Evolutionary conservation across 2,113 vertebrate species (phyloP).

Genomic region (Gymnocephalus cernua): DNA sequence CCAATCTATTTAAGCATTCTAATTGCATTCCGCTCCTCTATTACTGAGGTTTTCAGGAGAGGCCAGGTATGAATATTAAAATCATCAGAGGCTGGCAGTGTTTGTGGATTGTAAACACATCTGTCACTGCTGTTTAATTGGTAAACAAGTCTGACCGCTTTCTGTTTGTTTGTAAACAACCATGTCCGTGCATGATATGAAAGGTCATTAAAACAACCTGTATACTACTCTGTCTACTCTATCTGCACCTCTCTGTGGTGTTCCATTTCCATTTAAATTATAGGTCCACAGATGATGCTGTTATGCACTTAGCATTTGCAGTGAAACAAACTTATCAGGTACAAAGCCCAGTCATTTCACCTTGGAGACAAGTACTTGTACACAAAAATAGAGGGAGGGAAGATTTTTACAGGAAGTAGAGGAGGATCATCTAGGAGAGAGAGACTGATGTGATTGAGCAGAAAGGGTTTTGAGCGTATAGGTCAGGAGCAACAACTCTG

Average conservation of each 20-base stretch:
- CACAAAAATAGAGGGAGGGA: background rate
- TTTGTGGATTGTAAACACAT: slow-evolving; percentile 82
- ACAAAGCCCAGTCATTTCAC: slow-evolving; percentile 31
- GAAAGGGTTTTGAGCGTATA: background rate
- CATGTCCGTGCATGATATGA: slow-evolving; percentile 79
- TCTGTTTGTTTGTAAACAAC: slow-evolving; percentile 81
- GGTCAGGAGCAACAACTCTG: slow-evolving; percentile 17
- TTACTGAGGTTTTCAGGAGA: slow-evolving; percentile 45
- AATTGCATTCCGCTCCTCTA: slow-evolving; percentile 23
- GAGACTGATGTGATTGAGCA: slow-evolving; percentile 12
- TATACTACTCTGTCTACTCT: slow-evolving; percentile 39
- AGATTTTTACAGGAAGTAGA: background rate
- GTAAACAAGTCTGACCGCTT: slow-evolving; percentile 79
- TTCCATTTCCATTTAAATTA: slow-evolving; percentile 68
- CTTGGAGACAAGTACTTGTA: slow-evolving; percentile 3
- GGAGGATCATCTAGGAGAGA: background rate
- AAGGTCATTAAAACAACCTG: slow-evolving; percentile 78
- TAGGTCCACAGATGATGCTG: slow-evolving; percentile 7
- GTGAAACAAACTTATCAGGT: slow-evolving; percentile 16
- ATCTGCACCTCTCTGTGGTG: slow-evolving; percentile 26
- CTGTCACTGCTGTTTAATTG: slow-evolving; percentile 80
- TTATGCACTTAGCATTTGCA: slow-evolving; percentile 14
- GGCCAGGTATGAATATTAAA: slow-evolving; percentile 82
- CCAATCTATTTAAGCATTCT: slow-evolving; percentile 22
- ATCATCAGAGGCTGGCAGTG: slow-evolving; percentile 67